Evolutionary conservation across 2,888 invertebrate species (phyloP), one percentile per base, ranked within the genome.

Genomic region (Andrena marginata): DNA sequence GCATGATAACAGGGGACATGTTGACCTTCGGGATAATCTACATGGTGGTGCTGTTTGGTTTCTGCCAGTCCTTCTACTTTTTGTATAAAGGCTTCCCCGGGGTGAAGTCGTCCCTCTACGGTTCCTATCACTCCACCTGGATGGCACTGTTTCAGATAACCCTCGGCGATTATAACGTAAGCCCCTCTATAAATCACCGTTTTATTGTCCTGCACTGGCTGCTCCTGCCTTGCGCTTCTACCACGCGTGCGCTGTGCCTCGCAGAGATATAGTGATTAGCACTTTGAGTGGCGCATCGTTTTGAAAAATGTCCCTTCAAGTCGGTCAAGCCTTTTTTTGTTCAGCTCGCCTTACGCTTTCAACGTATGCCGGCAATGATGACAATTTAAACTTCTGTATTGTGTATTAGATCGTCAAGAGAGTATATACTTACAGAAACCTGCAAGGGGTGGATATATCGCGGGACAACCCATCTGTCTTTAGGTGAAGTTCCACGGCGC

Each of bases 1-100:
- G 98, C 91, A 99, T 99, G 99, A 98, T 99, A 92, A 98, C 98
- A 0, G 99, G 99, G 63, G 99, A 99, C 95, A 98, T 99, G 98
- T 97, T 99, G 93, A 98, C 99, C 33, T 99, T 99, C 94, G 98
- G 98, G 85, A 99, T 99, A 89, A 99, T 99, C 94, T 99, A 99
- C 94, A 96, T 96, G 87, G 98, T 99, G 90, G 97, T 99, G 49
- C 95, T 99, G 5, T 97, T 99, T 89, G 99, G 99, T 26, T 99
- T 99, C 94, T 98, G 99, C 0, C 99, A 99, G 95, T 98, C 99
- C 54, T 98, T 97, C 95, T 98, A 96, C 94, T 99, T 99, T 93
- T 96, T 99, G 10, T 99, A 99, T 94, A 99, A 98, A 95, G 97
- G 97, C 29, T 97, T 97, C 92, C 97, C 98, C 1, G 97, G 97